Evolutionary conservation across 2,113 vertebrate species (phyloP).

Genomic region (Grammomys dolichurus): DNA sequence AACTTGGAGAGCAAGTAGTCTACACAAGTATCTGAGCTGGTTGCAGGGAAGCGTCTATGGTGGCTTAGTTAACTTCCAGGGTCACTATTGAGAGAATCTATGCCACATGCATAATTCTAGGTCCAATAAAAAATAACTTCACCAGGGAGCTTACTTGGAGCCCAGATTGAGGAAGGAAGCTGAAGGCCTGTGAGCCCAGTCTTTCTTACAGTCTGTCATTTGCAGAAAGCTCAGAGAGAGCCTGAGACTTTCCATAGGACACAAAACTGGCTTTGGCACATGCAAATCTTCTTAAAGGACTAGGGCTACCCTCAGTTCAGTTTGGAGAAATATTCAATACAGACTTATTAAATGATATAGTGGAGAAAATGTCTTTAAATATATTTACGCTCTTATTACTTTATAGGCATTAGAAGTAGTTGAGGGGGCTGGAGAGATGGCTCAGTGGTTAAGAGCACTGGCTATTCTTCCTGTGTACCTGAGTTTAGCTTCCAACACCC

Average conservation of each 20-base stretch:
- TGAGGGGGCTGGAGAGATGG: neutral
- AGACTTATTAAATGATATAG: neutral
- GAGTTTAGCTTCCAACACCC: neutral
- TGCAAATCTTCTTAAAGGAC: neutral
- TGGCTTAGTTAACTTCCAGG: neutral
- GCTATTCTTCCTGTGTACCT: neutral
- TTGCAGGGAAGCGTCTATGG: neutral
- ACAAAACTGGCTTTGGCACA: neutral
- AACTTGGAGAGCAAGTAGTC: neutral
- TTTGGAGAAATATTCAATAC: neutral
- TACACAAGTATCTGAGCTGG: neutral
- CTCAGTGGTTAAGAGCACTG: neutral
- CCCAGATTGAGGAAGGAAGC: neutral
- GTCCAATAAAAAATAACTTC: neutral
- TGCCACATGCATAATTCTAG: neutral
- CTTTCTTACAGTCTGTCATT: neutral
- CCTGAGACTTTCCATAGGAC: neutral
- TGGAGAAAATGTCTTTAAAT: slow-evolving; percentile 29
- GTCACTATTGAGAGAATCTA: neutral
- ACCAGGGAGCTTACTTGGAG: neutral
- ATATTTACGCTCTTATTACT: neutral
- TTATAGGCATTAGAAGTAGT: neutral
- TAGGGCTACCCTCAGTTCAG: neutral
- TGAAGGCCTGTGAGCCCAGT: neutral
- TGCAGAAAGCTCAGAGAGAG: neutral